Base-by-base conservation (phyloP, 2,888 invertebrate species). In the Melanostoma scalare region DNA sequence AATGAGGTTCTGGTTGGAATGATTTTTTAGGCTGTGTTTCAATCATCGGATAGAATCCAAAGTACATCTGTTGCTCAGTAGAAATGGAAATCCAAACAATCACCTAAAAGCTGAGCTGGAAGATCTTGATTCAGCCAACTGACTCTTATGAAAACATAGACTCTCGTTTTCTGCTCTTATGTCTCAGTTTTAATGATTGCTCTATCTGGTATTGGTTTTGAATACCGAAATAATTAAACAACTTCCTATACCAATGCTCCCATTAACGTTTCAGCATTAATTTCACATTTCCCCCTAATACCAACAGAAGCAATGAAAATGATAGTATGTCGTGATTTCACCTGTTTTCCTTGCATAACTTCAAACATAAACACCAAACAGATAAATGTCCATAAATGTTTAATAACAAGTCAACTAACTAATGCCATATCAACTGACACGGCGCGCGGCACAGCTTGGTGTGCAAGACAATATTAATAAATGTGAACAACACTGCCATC, bases 401-500 rank as follows among this genome's bases (percentile, higher is more conserved):
- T 65, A 74, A 75, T 71, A 79, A 67, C 58, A 84, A 79, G 71
- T 79, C 84, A 79, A 74, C 65, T 60, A 71, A 79, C 67, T 40
- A 42, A 50, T 42, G 38, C 35, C 52, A 53, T 44, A 8, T 33
- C 42, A 56, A 50, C 56, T 53, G 35, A 52, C 40, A 46, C 38
- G 48, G 30, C 35, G 48, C 46, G 9, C 38, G 31, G 61, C 30
- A 31, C 53, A 42, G 46, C 53, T 40, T 55, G 52, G 67, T 82
- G 68, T 72, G 53, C 73, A 63, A 55, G 50, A 73, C 46, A 71
- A 35, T 50, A 74, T 74, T 76, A 69, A 69, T 56, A 58, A 73
- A 69, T 48, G 46, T 78, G 72, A 61, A 72, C 82, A 65, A 74
- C 73, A 78, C 46, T 33, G 60, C 55, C 74, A 84, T 71, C 60